These are phyloP conservation scores for Mastacembelus armatus DNA, from an alignment of 2,797 vertebrate genomes.

Conservation along the genomic window DNA sequence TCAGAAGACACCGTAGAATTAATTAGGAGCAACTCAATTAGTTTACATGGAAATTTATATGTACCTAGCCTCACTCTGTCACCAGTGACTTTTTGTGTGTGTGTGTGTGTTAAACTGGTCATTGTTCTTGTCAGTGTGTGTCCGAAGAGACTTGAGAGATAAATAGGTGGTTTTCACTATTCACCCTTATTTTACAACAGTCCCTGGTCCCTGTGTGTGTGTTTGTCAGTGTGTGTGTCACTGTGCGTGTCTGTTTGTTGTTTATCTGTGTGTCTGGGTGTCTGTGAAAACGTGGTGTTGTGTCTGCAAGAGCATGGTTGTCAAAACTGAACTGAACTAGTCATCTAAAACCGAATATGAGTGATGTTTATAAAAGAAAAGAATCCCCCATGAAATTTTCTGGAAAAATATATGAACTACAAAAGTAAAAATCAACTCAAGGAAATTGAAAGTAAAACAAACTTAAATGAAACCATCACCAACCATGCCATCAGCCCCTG, in stretches of 20 bases:
- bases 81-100: no score
- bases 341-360: no score
- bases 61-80: not conserved
- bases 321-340: no score
- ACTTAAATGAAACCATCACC: no score
- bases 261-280: constrained; percentile 6
- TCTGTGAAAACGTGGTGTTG: constrained; percentile 1
- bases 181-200: constrained; percentile 61
- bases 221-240: not conserved
- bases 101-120: constrained; percentile 53
- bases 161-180: constrained; percentile 76
- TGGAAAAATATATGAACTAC: no score
- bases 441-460: no score
- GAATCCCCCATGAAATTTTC: no score
- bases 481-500: no score
- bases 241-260: constrained; percentile 22
- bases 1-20: not conserved
- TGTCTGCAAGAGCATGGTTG: no score
- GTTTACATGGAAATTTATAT: not conserved
- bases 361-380: no score
- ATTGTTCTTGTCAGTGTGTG: constrained; percentile 59
- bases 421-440: no score
- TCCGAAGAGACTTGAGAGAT: constrained; percentile 64
- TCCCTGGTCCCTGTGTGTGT: constrained; percentile 38
- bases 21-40: not conserved